Evolutionary conservation across 2,797 vertebrate genomes (phyloP), one percentile per base, ranked within the genome.

Genomic region (Molothrus aeneus): DNA sequence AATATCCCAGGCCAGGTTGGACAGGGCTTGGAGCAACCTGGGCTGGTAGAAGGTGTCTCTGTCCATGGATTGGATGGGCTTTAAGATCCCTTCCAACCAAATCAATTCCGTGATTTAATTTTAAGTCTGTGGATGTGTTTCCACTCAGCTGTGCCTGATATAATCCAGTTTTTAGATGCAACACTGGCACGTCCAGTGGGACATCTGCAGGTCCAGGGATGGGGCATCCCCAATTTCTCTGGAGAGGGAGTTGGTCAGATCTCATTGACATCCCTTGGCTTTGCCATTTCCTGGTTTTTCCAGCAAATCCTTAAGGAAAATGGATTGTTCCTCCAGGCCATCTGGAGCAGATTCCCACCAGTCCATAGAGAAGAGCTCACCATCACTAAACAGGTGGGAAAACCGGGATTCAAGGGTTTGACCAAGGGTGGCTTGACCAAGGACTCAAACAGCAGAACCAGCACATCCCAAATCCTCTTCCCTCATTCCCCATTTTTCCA

Each of bases 291-390:
- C 50, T 51, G 63, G 12, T 10, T 79, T 70, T 78, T 3, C 10
- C 72, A 40, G 5, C 10, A 17, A 40, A 3, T n/a, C 28, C 34
- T 83, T 14, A 68, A 64, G 8, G 40, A 68, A 19, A 31, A 24
- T 2, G 0, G 1, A 2, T 8, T 66, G 7, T 3, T 40, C 11
- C 13, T 80, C 24, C 25, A 17, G 47, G 5, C 12, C 43, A 8
- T 8, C 24, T 1, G 0, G 13, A 80, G 22, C 13, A 50, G 13
- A 7, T 60, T 77, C 29, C 32, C 43, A 14, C 14, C 0, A 0
- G 5, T 65, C 11, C 4, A 1, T 17, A 11, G 17, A 56, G 22
- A 40, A 11, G 20, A 86, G 2, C 3, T 84, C 63, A n/a, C 7
- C 42, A 17, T 14, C 47, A 28, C 10, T 3, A 22, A 69, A 34